Conservation (phyloP, 2,888 invertebrate species). For the Rotaria macrura region DNA sequence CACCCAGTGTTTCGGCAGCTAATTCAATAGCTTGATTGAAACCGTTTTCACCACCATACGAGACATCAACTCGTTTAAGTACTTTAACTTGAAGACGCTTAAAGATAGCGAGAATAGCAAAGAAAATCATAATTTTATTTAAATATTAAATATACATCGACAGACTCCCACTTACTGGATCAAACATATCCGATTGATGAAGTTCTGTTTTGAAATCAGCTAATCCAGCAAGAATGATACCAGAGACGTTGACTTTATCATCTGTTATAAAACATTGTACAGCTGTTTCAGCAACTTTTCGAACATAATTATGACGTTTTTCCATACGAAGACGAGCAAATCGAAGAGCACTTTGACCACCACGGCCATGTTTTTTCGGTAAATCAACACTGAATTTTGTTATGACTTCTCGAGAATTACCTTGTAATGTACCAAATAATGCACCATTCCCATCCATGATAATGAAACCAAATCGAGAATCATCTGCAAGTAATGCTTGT, state of each 20-base stretch:
- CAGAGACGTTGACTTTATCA: conserved; percentile 34
- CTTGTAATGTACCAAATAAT: conserved; percentile 91
- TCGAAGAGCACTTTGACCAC: conserved; percentile 34
- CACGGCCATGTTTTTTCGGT: conserved; percentile 86
- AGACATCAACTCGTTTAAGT: conserved; percentile 21
- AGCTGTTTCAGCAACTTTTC: conserved; percentile 34
- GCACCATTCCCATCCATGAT: conserved; percentile 99
- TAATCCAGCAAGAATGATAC: conserved; percentile 33
- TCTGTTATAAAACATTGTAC: conserved; percentile 31
- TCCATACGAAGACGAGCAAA: conserved; percentile 34
- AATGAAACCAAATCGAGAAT: conserved; percentile 99
- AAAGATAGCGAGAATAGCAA: background rate
- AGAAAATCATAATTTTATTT: background rate
- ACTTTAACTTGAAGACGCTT: conserved; percentile 1
- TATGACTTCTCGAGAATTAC: conserved; percentile 78
- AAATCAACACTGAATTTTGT: conserved; percentile 95
- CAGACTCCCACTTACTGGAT: conserved; percentile 50
- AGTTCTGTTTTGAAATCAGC: conserved; percentile 35
- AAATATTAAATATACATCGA: background rate
- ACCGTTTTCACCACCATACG: conserved; percentile 28
- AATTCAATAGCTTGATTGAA: conserved; percentile 31
- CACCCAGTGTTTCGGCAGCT: conserved; percentile 64
- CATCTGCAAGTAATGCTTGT: conserved; percentile 87
- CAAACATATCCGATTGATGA: conserved; percentile 33
- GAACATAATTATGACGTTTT: conserved; percentile 34